Percentiles rank a stretch among this genome's conserved stretches.
phyloP scores from a whole-genome alignment of 2,113 vertebrate genomes.

The Sterna hirundo region DNA sequence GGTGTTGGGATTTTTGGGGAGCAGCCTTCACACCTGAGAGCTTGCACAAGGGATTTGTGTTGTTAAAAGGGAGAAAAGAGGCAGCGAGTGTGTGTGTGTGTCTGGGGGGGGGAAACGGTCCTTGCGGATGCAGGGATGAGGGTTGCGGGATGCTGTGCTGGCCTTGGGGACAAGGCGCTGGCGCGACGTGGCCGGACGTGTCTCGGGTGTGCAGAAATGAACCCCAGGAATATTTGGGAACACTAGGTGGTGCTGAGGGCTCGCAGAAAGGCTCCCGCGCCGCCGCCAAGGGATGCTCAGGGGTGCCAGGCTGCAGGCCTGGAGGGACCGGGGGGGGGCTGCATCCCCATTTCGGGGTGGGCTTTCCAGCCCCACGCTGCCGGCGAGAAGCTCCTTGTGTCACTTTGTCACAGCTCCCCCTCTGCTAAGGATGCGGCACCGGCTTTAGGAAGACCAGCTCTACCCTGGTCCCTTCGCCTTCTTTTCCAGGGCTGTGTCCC shows the following conservation, averaged over 20 bases:
- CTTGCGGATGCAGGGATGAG: background rate
- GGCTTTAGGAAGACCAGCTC: background rate
- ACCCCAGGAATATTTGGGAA: background rate
- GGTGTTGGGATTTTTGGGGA: background rate
- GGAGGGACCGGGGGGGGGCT: accelerated
- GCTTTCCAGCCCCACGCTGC: background rate
- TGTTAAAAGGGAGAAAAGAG: background rate
- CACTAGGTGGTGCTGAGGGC: conserved; percentile 61
- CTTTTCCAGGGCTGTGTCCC: accelerated
- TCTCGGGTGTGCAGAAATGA: background rate
- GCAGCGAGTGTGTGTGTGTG: accelerated
- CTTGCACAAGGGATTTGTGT: background rate
- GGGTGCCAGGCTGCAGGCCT: background rate
- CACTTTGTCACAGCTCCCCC: background rate
- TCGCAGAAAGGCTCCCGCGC: background rate
- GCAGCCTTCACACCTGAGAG: background rate
- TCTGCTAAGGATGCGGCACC: background rate
- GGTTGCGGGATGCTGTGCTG: background rate
- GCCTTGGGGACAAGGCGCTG: accelerated
- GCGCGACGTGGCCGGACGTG: accelerated
- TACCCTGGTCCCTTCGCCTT: background rate
- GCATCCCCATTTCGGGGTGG: background rate
- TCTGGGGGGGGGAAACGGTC: too few species aligned
- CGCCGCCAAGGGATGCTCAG: background rate
- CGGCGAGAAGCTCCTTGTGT: background rate